Percentiles rank a stretch among this genome's conserved stretches.
Evolutionary conservation across 1,140 invertebrate genomes (phyloP).

Genomic region (Diabrotica undecimpunctata): DNA sequence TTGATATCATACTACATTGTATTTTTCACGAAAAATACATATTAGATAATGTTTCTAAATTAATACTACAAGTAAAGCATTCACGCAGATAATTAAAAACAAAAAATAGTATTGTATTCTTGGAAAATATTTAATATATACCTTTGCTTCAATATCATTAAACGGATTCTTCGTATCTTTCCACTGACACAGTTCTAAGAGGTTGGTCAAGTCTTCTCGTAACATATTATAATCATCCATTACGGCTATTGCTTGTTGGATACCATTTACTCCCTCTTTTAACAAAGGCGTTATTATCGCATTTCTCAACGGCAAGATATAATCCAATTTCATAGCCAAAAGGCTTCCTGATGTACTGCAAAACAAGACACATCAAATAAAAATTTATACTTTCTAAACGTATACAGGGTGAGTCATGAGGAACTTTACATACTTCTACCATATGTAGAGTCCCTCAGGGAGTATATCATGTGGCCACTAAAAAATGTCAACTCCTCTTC

Average conservation of each 20-base stretch:
- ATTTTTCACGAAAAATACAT: too few species aligned
- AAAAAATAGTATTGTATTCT: too few species aligned
- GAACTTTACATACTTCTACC: too few species aligned
- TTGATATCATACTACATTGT: too few species aligned
- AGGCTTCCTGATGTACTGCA: constrained; percentile 71
- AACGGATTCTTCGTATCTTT: constrained; percentile 72
- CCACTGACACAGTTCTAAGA: constrained; percentile 84
- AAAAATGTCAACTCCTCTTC: too few species aligned
- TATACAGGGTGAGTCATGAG: too few species aligned
- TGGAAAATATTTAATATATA: constrained; percentile 40
- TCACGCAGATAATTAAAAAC: too few species aligned
- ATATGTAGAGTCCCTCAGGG: too few species aligned
- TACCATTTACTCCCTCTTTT: constrained; percentile 65
- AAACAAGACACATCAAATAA: constrained; percentile 9
- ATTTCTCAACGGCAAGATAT: constrained; percentile 68
- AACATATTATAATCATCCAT: constrained; percentile 82
- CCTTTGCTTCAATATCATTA: constrained; percentile 74
- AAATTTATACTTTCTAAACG: too few species aligned
- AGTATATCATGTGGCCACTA: too few species aligned
- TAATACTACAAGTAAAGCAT: too few species aligned
- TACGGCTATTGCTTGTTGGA: constrained; percentile 67
- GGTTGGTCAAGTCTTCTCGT: constrained; percentile 86
- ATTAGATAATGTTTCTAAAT: too few species aligned
- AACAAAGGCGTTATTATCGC: constrained; percentile 72
- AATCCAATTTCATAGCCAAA: constrained; percentile 78